These are phyloP conservation scores for Micropoecilia bifurca DNA, from an alignment of 2,797 vertebrate species.

Conservation along the genomic window DNA sequence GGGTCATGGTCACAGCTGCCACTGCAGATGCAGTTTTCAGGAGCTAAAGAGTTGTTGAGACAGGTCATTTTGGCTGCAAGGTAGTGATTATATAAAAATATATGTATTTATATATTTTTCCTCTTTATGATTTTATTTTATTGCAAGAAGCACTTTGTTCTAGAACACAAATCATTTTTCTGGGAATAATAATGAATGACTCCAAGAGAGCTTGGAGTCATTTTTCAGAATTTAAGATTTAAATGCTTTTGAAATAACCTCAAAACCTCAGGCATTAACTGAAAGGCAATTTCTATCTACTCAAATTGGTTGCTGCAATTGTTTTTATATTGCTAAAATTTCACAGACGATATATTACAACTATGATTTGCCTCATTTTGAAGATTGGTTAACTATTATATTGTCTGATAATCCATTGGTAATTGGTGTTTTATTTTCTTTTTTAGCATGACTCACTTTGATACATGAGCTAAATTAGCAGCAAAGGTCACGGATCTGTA, in stretches of 20 bases:
- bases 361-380: slow-evolving; percentile 12
- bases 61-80: neutral
- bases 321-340: slow-evolving; percentile 29
- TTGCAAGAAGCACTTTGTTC: slow-evolving; percentile 2
- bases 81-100: neutral
- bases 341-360: slow-evolving; percentile 29
- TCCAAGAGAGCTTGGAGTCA: neutral
- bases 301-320: slow-evolving; percentile 32
- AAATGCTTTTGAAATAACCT: slow-evolving; percentile 17
- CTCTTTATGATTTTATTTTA: neutral
- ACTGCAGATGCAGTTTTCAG: neutral
- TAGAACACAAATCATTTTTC: slow-evolving; percentile 4
- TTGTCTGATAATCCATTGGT: slow-evolving; percentile 5
- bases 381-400: neutral
- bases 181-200: slow-evolving; percentile 22
- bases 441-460: slow-evolving; percentile 4
- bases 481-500: neutral
- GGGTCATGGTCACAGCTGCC: neutral
- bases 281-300: slow-evolving; percentile 31
- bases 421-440: neutral
- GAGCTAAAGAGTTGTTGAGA: neutral
- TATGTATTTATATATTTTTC: neutral
- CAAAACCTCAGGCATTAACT: neutral
- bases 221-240: slow-evolving; percentile 29
- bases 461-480: neutral